Percentiles rank a stretch among this genome's conserved stretches.
Conservation (phyloP, 2,113 vertebrate genomes). For the Elephas maximus region DNA sequence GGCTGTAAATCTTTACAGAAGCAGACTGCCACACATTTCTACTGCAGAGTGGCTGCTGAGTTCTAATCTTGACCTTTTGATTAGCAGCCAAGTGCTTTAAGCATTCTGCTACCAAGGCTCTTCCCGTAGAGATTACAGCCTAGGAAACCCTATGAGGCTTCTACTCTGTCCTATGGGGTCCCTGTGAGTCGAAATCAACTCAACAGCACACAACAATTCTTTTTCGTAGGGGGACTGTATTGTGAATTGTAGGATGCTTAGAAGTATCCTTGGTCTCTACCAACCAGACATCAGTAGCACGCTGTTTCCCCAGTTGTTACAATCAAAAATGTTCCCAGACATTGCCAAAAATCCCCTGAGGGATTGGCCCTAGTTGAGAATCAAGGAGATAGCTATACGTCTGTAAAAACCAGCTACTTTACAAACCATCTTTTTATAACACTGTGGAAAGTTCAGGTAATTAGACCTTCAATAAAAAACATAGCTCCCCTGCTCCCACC, state of each 20-base stretch:
- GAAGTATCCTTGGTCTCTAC: neutral
- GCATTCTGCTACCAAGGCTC: neutral
- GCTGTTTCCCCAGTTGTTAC: neutral
- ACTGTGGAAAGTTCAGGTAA: neutral
- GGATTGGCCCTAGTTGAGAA: neutral
- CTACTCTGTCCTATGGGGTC: neutral
- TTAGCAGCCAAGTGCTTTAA: neutral
- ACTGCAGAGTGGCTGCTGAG: neutral
- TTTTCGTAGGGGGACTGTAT: fast-evolving
- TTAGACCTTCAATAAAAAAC: neutral
- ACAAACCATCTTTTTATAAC: neutral
- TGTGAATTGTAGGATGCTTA: too few species aligned
- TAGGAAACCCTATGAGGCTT: neutral
- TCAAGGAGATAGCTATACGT: neutral
- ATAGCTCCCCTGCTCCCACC: neutral
- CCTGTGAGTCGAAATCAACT: too few species aligned
- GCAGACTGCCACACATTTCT: neutral
- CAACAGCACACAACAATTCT: neutral
- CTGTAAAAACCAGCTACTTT: neutral
- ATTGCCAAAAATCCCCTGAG: neutral
- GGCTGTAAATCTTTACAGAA: neutral
- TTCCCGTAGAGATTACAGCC: neutral
- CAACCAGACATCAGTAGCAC: too few species aligned
- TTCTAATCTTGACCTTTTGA: neutral
- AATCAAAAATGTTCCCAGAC: neutral